Conservation (phyloP, 2,113 vertebrate genomes). For the Canis aureus region DNA sequence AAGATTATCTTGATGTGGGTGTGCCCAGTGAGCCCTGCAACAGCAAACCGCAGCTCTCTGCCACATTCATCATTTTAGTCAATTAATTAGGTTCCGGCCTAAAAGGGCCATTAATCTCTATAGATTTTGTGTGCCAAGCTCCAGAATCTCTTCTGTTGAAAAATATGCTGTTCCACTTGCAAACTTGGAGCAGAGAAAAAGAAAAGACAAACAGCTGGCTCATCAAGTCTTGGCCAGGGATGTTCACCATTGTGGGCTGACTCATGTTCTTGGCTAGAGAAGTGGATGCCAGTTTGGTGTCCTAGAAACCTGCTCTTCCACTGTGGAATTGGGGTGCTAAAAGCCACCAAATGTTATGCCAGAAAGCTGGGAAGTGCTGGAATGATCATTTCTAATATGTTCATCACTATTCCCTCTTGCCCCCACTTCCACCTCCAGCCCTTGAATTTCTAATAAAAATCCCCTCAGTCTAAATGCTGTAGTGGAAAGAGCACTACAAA, state of each 20-base stretch:
- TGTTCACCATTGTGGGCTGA: not conserved
- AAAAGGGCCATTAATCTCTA: conserved; percentile 59
- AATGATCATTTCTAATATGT: not conserved
- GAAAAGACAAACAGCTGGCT: not conserved
- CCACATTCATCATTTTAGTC: conserved; percentile 7
- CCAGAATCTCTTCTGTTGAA: conserved; percentile 4
- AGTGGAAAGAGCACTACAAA: not conserved
- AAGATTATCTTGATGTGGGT: not conserved
- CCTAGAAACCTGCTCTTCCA: not conserved
- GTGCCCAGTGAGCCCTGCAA: not conserved
- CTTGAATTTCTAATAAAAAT: not conserved
- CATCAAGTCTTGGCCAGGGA: not conserved
- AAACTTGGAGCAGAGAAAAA: not conserved
- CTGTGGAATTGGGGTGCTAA: not conserved
- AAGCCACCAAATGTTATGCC: not conserved
- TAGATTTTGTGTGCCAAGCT: conserved; percentile 49
- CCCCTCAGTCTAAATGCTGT: too few relatives aligned
- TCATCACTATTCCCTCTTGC: not conserved
- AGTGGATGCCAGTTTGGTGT: not conserved
- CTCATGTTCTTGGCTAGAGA: conserved; percentile 9
- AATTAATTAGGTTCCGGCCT: conserved; percentile 55
- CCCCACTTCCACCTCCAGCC: not conserved
- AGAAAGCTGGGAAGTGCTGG: not conserved
- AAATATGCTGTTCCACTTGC: conserved; percentile 54
- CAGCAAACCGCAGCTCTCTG: not conserved